Evolutionary conservation across 2,797 vertebrate genomes (phyloP).

Genomic region (Artibeus jamaicensis): DNA sequence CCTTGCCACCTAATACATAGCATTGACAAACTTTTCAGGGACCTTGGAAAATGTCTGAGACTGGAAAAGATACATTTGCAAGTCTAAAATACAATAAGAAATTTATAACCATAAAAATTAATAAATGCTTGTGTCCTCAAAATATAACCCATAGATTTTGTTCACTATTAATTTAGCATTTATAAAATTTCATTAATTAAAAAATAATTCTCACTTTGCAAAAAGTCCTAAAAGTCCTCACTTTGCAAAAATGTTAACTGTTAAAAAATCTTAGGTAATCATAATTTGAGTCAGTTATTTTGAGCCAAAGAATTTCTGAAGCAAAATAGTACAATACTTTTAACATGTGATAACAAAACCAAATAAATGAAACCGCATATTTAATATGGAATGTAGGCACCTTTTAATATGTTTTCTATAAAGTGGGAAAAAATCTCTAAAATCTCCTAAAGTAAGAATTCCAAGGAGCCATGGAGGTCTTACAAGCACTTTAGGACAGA

Average conservation of each 20-base stretch:
- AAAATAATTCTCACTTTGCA: slow-evolving; percentile 24
- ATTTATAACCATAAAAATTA: slow-evolving; percentile 19
- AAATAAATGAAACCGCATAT: background rate
- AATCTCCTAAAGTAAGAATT: background rate
- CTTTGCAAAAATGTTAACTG: background rate
- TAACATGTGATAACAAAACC: background rate
- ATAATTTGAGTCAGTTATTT: background rate
- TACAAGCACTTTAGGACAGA: background rate
- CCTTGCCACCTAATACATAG: background rate
- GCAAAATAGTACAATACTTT: slow-evolving; percentile 26
- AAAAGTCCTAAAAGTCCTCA: background rate
- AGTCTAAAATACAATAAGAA: background rate
- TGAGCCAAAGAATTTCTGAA: slow-evolving; percentile 24
- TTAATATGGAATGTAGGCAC: background rate
- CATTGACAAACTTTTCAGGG: background rate
- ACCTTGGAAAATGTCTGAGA: background rate
- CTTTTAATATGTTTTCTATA: background rate
- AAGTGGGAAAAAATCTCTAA: background rate
- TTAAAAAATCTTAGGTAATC: slow-evolving; percentile 2
- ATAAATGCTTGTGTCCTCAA: background rate
- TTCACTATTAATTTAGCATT: background rate
- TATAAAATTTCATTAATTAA: background rate
- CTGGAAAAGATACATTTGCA: background rate
- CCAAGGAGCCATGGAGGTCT: background rate
- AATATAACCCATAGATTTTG: background rate